Evolutionary conservation across 2,797 vertebrate genomes (phyloP).

Genomic region (Sebastolobus alascanus): DNA sequence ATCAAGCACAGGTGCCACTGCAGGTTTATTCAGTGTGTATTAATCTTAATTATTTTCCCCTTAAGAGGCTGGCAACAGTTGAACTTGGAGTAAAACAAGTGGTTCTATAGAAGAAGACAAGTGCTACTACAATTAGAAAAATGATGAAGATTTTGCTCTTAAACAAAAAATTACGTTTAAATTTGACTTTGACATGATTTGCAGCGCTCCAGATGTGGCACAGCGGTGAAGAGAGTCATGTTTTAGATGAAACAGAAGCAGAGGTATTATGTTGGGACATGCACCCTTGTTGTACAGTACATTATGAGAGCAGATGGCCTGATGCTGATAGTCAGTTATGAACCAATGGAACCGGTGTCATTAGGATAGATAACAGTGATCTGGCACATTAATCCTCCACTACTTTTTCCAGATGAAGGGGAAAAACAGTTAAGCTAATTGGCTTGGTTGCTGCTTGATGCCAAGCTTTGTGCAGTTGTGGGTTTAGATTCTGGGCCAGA

Average conservation of each 20-base stretch:
- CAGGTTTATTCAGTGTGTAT: neutral
- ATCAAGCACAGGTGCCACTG: neutral
- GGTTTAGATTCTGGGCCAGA: neutral
- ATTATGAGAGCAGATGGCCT: slow-evolving; percentile 67
- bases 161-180: neutral
- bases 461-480: neutral
- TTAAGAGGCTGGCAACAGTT: neutral
- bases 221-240: slow-evolving; percentile 29
- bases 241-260: slow-evolving; percentile 37
- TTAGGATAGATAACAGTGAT: slow-evolving; percentile 61
- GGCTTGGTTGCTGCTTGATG: slow-evolving; percentile 26
- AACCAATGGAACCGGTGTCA: slow-evolving; percentile 48
- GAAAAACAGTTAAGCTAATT: slow-evolving; percentile 37
- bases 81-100: neutral
- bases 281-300: slow-evolving; percentile 40
- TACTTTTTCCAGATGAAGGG: slow-evolving; percentile 40
- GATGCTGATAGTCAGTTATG: slow-evolving; percentile 55
- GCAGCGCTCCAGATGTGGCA: slow-evolving; percentile 45
- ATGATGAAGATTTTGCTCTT: neutral
- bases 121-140: neutral
- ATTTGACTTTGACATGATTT: neutral
- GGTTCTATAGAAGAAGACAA: neutral
- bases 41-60: neutral
- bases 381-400: slow-evolving; percentile 63
- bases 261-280: slow-evolving; percentile 50